Conservation (phyloP, 2,888 invertebrate species). For the Acheta domesticus region DNA sequence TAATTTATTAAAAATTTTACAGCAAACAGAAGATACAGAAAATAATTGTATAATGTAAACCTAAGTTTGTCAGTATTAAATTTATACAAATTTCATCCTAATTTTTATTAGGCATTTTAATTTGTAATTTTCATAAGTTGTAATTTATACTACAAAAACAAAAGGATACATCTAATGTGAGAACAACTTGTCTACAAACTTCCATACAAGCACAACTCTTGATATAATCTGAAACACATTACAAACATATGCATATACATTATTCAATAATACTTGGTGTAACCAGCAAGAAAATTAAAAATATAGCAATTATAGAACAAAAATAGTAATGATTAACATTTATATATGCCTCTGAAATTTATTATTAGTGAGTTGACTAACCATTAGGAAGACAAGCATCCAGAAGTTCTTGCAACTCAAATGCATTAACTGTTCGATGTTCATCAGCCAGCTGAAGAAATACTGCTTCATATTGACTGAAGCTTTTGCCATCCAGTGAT, state of each 20-base stretch:
- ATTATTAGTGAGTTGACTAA: constrained; percentile 40
- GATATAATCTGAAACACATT: constrained; percentile 68
- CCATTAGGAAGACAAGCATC: constrained; percentile 87
- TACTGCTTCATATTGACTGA: constrained; percentile 83
- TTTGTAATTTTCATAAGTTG: no score
- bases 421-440: constrained; percentile 83
- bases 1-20: no score
- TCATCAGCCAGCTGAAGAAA: constrained; percentile 88
- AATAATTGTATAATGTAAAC: no score
- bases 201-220: constrained; percentile 91
- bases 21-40: no score
- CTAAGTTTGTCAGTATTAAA: no score
- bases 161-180: constrained; percentile 81
- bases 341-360: no score
- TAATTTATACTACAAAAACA: no score
- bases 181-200: constrained; percentile 84
- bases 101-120: no score
- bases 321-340: not conserved
- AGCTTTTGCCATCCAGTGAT: constrained; percentile 62
- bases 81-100: no score
- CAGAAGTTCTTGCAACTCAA: constrained; percentile 83
- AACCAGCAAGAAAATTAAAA: not conserved
- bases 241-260: not conserved
- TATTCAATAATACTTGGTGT: no score
- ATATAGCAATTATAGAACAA: not conserved